Conservation (phyloP, 2,888 invertebrate species). For the Amphipyra berbera region DNA sequence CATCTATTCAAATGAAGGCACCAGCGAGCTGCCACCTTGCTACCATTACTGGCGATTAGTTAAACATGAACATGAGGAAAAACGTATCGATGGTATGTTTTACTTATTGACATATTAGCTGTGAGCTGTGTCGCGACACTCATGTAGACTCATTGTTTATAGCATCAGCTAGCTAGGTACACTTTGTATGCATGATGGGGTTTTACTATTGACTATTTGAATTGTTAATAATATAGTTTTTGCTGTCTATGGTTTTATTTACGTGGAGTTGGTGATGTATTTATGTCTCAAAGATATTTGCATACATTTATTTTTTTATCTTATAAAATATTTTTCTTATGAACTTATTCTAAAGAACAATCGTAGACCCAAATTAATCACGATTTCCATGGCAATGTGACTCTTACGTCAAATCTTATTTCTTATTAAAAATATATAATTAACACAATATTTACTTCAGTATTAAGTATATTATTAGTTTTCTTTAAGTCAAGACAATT, state of each 20-base stretch:
- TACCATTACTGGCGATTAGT: constrained; percentile 44
- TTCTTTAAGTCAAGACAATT: too few relatives aligned
- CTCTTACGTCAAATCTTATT: too few relatives aligned
- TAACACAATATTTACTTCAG: too few relatives aligned
- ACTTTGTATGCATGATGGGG: constrained; percentile 10
- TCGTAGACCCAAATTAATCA: too few relatives aligned
- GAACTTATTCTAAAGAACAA: too few relatives aligned
- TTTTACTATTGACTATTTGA: constrained; percentile 21
- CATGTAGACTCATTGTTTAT: not conserved
- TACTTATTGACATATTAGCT: constrained; percentile 48
- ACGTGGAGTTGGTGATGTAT: constrained; percentile 1
- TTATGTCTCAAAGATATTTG: not conserved
- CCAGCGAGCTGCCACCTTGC: constrained; percentile 5
- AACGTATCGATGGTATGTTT: not conserved
- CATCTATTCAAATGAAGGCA: constrained; percentile 21
- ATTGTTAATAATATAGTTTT: constrained; percentile 28
- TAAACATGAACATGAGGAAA: constrained; percentile 28
- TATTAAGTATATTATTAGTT: too few relatives aligned
- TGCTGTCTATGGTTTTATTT: constrained; percentile 12
- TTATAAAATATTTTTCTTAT: not conserved
- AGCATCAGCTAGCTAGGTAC: not conserved
- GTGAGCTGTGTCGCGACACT: not conserved
- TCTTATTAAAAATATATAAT: too few relatives aligned
- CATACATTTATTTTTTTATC: not conserved
- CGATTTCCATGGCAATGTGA: too few relatives aligned